Conservation (phyloP, 2,888 invertebrate species). For the Phengaris arion region DNA sequence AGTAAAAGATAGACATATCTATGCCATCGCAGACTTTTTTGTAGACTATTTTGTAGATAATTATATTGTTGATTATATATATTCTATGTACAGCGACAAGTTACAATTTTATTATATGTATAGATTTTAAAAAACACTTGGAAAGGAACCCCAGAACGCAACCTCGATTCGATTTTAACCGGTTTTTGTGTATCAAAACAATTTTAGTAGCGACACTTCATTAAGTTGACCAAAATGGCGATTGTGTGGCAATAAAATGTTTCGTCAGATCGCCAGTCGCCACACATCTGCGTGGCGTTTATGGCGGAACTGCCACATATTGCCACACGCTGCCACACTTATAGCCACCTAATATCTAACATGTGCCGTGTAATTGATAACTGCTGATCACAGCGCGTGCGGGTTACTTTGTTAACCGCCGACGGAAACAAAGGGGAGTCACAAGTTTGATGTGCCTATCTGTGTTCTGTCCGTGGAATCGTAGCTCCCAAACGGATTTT, state of each 20-base stretch:
- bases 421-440: no score
- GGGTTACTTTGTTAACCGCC: not conserved
- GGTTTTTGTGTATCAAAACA: conserved; percentile 19
- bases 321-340: conserved; percentile 15
- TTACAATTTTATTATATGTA: no score
- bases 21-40: no score
- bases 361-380: conserved; percentile 20
- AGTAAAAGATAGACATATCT: no score
- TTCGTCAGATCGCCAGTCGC: not conserved
- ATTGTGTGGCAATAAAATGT: conserved; percentile 23
- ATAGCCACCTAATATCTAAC: conserved; percentile 19
- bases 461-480: no score
- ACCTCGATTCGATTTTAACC: conserved; percentile 10
- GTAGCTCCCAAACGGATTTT: no score
- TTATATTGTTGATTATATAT: no score
- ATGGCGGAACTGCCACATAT: conserved; percentile 19
- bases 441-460: no score
- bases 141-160: not conserved
- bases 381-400: not conserved
- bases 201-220: conserved; percentile 23
- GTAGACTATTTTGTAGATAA: no score
- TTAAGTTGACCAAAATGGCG: conserved; percentile 22
- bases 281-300: conserved; percentile 14
- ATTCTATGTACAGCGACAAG: no score
- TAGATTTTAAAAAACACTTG: not conserved